Percentiles rank a stretch among this genome's conserved stretches.
These are phyloP conservation scores for Hydrozoanthus gracilis DNA, from an alignment of 92 coral and sea anemone genomes.

Conservation along the genomic window DNA sequence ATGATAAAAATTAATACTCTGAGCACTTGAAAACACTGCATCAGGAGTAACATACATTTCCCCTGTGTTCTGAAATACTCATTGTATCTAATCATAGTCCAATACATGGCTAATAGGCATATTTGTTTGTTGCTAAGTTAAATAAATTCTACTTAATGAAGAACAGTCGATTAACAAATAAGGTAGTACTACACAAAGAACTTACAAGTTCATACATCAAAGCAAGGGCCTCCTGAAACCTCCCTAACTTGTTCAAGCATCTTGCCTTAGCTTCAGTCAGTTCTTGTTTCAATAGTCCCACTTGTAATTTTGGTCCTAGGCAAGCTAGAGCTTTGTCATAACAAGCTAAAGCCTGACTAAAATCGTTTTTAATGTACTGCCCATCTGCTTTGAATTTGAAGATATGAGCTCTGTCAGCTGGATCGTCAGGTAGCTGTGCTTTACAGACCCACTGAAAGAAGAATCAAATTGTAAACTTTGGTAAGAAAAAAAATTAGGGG, in stretches of 20 bases:
- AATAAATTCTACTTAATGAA: no score
- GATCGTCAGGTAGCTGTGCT: slow-evolving; percentile 39
- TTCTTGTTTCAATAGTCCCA: slow-evolving; percentile 65
- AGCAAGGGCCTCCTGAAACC: slow-evolving; percentile 57
- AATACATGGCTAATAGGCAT: no score
- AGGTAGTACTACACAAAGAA: background rate
- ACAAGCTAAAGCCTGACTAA: slow-evolving; percentile 51
- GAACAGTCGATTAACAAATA: no score
- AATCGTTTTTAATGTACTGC: slow-evolving; percentile 52
- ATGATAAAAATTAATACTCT: no score
- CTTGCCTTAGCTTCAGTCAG: slow-evolving; percentile 73
- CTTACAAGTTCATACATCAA: slow-evolving; percentile 48
- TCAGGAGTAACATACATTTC: no score
- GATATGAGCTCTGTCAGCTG: slow-evolving; percentile 56
- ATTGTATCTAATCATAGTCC: no score
- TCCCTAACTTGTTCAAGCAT: slow-evolving; percentile 66
- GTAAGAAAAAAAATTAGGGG: no score
- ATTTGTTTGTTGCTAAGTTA: no score
- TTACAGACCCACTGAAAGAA: slow-evolving; percentile 68
- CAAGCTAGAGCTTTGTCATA: slow-evolving; percentile 44
- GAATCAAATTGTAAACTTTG: background rate
- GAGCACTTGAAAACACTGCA: no score
- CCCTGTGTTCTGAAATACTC: no score
- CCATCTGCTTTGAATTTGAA: slow-evolving; percentile 77
- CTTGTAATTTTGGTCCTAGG: slow-evolving; percentile 27